Evolutionary conservation across 2,888 invertebrate species (phyloP).

Genomic region (Melinaea marsaeus): DNA sequence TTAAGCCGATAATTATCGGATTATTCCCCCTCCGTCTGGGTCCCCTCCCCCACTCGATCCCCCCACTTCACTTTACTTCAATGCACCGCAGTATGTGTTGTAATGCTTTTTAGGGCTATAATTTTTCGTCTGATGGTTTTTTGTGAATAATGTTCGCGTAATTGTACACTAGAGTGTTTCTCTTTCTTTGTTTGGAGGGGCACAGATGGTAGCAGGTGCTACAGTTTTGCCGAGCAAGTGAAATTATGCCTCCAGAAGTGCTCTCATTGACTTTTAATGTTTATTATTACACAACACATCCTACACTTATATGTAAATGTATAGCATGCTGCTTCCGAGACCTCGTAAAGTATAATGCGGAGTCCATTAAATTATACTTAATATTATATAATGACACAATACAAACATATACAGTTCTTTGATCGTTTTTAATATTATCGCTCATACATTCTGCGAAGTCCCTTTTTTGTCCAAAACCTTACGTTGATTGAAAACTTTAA

Average conservation of each 20-base stretch:
- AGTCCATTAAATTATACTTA: constrained; percentile 4
- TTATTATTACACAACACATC: constrained; percentile 13
- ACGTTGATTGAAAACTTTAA: too few species aligned
- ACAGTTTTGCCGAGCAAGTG: constrained; percentile 27
- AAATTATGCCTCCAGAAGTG: constrained; percentile 28
- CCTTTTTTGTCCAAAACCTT: too few species aligned
- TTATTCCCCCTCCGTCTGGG: constrained; percentile 54
- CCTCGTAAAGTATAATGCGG: constrained; percentile 2
- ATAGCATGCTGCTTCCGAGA: constrained; percentile 3
- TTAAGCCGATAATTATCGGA: constrained; percentile 77
- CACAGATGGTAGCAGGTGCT: constrained; percentile 32
- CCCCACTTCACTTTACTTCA: constrained; percentile 61
- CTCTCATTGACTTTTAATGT: constrained; percentile 25
- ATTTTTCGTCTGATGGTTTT: constrained; percentile 67
- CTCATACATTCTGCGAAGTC: background rate
- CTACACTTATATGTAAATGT: constrained; percentile 3
- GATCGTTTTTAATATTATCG: background rate
- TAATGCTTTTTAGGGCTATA: constrained; percentile 71
- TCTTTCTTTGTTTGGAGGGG: constrained; percentile 35
- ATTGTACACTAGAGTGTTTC: constrained; percentile 42
- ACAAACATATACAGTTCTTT: constrained; percentile 4
- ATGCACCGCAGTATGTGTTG: constrained; percentile 66
- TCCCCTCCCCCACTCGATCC: constrained; percentile 44
- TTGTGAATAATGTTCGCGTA: constrained; percentile 58
- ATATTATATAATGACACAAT: constrained; percentile 2